These are phyloP conservation scores for Melanocharis versteri DNA, from an alignment of 2,113 vertebrate genomes.

Conservation along the genomic window DNA sequence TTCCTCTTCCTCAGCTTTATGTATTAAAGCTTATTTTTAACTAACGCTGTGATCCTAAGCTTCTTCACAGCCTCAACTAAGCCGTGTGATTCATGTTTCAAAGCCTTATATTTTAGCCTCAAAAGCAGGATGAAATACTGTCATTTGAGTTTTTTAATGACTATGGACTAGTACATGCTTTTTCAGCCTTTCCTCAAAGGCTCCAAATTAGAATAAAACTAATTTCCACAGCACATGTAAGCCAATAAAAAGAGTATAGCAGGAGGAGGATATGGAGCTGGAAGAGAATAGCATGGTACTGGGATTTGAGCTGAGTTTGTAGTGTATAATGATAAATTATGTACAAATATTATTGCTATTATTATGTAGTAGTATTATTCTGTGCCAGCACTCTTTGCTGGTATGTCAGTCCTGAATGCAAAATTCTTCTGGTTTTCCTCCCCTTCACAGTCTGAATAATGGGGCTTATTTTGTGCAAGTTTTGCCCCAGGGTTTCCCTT, in stretches of 20 bases:
- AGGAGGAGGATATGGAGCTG: constrained; percentile 29
- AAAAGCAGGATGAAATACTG: constrained; percentile 61
- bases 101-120: constrained; percentile 54
- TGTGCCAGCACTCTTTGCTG: not conserved
- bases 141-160: constrained; percentile 63
- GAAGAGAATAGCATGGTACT: constrained; percentile 25
- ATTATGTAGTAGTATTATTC: constrained; percentile 38
- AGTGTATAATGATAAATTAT: constrained; percentile 57
- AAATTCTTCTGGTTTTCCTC: constrained; percentile 18
- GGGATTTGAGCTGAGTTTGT: constrained; percentile 21
- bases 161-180: constrained; percentile 36
- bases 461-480: constrained; percentile 37
- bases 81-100: constrained; percentile 37
- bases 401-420: constrained; percentile 12
- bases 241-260: constrained; percentile 43
- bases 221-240: constrained; percentile 54
- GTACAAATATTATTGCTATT: constrained; percentile 53
- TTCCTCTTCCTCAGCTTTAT: constrained; percentile 35
- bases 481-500: constrained; percentile 42
- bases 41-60: constrained; percentile 30
- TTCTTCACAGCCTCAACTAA: constrained; percentile 50
- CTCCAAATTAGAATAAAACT: constrained; percentile 64
- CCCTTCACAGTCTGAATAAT: constrained; percentile 16
- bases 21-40: constrained; percentile 66
- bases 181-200: constrained; percentile 58